These are phyloP conservation scores for Urocynchramus pylzowi DNA, from an alignment of 2,113 vertebrate species.

Conservation along the genomic window DNA sequence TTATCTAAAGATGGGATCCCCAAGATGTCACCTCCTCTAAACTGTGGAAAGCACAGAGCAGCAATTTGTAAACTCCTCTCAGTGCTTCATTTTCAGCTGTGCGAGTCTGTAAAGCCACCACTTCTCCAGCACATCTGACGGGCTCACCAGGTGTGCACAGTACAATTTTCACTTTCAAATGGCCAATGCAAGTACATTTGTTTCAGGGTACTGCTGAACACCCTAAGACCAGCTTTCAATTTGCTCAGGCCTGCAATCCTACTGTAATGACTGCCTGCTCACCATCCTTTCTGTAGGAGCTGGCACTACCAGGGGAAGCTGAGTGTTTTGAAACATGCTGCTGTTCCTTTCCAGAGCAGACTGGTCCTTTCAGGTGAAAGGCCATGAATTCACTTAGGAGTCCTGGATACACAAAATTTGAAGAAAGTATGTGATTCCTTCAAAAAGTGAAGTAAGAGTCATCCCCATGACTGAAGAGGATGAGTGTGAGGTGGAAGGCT, in stretches of 20 bases:
- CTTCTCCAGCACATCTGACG: neutral
- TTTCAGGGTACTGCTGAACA: neutral
- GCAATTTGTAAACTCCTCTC: neutral
- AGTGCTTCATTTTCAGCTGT: neutral
- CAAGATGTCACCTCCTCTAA: neutral
- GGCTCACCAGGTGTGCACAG: rapidly evolving
- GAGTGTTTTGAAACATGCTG: neutral
- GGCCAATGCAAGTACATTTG: neutral
- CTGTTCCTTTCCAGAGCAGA: neutral
- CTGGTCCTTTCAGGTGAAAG: neutral
- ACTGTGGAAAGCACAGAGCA: neutral
- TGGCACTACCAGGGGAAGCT: neutral
- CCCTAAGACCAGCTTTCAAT: neutral
- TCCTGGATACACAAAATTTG: neutral
- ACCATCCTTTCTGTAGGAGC: neutral
- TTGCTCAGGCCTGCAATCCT: neutral
- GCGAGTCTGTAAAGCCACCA: rapidly evolving
- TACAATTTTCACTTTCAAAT: neutral
- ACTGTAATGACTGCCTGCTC: neutral
- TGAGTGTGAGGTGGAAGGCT: neutral
- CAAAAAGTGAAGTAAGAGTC: neutral
- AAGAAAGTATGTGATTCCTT: neutral
- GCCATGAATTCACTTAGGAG: neutral
- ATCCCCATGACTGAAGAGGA: neutral
- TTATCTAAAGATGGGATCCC: neutral